These are phyloP conservation scores for Drosophila obscura DNA, from an alignment of 1,140 invertebrate genomes.

Conservation along the genomic window DNA sequence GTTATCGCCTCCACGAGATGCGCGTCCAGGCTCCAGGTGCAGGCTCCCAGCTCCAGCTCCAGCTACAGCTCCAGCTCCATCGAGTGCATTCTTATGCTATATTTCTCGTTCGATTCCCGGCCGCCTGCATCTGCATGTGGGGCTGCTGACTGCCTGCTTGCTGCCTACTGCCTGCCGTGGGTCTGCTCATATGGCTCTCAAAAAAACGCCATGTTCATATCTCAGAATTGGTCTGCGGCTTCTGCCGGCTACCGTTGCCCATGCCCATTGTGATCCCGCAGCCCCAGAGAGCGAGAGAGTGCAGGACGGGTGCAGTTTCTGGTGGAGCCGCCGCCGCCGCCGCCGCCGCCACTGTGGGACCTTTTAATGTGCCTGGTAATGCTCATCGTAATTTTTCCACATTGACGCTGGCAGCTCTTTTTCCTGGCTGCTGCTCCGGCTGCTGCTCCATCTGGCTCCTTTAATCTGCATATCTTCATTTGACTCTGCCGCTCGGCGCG, in stretches of 20 bases:
- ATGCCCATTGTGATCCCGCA: slow-evolving; percentile 55
- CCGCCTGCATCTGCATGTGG: no score
- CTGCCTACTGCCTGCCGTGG: slow-evolving; percentile 13
- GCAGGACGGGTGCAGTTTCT: neutral
- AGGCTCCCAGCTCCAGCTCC: neutral
- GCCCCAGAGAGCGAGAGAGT: no score
- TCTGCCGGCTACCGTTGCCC: slow-evolving; percentile 50
- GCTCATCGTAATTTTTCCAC: slow-evolving; percentile 83
- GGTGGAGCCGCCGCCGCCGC: neutral
- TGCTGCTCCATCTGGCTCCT: slow-evolving; percentile 68
- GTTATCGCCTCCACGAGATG: slow-evolving; percentile 67
- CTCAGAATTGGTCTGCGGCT: slow-evolving; percentile 77
- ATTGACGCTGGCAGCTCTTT: slow-evolving; percentile 68
- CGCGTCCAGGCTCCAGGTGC: slow-evolving; percentile 5
- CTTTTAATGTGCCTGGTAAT: slow-evolving; percentile 82
- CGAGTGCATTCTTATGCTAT: slow-evolving; percentile 66
- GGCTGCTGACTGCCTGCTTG: slow-evolving; percentile 4
- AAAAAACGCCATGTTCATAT: slow-evolving; percentile 73
- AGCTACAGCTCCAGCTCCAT: neutral
- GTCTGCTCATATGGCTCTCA: slow-evolving; percentile 55
- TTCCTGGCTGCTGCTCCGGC: slow-evolving; percentile 25
- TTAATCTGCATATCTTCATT: slow-evolving; percentile 84
- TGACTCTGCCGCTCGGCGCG: slow-evolving; percentile 53
- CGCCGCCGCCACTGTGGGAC: slow-evolving; percentile 31
- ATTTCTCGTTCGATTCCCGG: slow-evolving; percentile 42